Evolutionary conservation across 2,797 vertebrate species (phyloP), one percentile per base, ranked within the genome.

Genomic region (Melanogrammus aeglefinus): DNA sequence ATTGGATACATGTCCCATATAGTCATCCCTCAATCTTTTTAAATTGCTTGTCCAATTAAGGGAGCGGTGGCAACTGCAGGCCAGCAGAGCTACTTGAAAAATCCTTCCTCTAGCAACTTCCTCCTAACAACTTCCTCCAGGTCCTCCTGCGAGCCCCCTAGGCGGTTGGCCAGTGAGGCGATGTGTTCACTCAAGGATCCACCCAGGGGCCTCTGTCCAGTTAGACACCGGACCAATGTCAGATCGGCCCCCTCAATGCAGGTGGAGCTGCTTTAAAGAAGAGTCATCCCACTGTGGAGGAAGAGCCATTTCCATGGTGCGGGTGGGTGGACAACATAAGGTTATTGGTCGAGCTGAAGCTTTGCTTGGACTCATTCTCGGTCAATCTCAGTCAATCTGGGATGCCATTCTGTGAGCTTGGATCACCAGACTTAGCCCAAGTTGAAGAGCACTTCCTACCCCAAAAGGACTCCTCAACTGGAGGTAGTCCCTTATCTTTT

Each of bases 41-140:
- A 69, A 66, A 69, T 69, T 69, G 63, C 63, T 69, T 69, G 24
- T 69, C 63, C 63, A 69, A 69, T 69, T 69, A 69, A 35, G 13
- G 35, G n/a, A 31, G 29, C 18, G 21, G 21, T 24, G 18, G 47
- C 18, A 57, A 57, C 47, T 57, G 57, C 57, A 63, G 57, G 21
- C 57, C 16, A 63, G 57, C 57, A 63, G n/a, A 63, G 57, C 57
- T 7, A 63, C 6, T 24, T 3, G 27, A 69, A 39, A 27, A 27
- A 10, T 0, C 63, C 63, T 69, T 69, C 29, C 63, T 24, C n/a
- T 69, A 69, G 24, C 63, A 69, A 69, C 63, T 69, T 69, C 63
- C 63, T 69, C 63, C n/a, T 69, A 69, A 9, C 63, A 69, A 69
- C 63, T 69, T 69, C 63, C 63, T 69, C 63, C 24, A 10, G 21